Evolutionary conservation across 2,113 vertebrate species (phyloP).

Genomic region (Spea bombifrons): DNA sequence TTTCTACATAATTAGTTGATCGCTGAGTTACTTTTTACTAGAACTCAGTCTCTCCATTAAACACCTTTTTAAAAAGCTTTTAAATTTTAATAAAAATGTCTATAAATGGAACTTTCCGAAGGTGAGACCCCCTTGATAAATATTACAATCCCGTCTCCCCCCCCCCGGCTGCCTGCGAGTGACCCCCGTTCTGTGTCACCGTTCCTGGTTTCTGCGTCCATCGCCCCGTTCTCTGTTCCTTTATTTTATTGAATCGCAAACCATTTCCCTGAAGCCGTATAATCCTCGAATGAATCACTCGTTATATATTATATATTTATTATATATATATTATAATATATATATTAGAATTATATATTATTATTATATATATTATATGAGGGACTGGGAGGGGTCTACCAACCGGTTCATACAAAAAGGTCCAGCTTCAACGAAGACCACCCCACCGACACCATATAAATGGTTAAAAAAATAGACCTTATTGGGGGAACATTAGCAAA

Average conservation of each 20-base stretch:
- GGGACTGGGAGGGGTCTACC: background rate
- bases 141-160: background rate
- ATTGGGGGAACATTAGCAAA: background rate
- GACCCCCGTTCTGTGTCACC: background rate
- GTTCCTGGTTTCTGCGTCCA: background rate
- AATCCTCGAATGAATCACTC: no score
- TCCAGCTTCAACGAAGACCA: background rate
- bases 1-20: no score
- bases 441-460: background rate
- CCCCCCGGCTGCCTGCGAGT: background rate
- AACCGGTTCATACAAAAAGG: background rate
- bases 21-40: no score
- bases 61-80: background rate
- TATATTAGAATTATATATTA: no score
- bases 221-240: background rate
- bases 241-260: conserved; percentile 2
- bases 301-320: no score
- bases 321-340: no score
- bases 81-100: background rate
- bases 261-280: background rate
- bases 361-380: no score
- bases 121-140: background rate
- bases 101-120: background rate
- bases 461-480: background rate
- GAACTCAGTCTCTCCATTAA: background rate